Evolutionary conservation across 2,888 invertebrate species (phyloP).

Genomic region (Erannis defoliaria): DNA sequence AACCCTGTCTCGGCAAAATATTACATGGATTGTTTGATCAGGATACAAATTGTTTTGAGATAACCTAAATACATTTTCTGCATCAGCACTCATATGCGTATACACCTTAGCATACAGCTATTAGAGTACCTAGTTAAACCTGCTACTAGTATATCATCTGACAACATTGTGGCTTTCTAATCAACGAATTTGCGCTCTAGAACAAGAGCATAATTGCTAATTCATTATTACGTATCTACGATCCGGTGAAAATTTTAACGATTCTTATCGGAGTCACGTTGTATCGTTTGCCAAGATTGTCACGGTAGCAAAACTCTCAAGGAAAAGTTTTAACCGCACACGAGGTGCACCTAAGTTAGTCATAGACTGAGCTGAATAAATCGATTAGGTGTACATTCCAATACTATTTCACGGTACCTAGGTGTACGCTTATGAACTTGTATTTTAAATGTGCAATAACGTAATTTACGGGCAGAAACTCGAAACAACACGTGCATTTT

Average conservation of each 20-base stretch:
- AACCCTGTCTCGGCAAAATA: constrained; percentile 13
- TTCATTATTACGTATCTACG: constrained; percentile 11
- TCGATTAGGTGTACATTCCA: constrained; percentile 54
- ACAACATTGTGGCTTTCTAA: background rate
- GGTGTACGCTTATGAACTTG: constrained; percentile 56
- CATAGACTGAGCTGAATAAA: constrained; percentile 54
- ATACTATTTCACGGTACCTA: constrained; percentile 49
- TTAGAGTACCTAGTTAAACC: background rate
- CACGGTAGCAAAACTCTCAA: constrained; percentile 16
- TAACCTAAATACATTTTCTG: constrained; percentile 7
- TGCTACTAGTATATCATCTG: background rate
- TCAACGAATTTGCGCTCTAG: background rate
- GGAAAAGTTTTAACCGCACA: constrained; percentile 29
- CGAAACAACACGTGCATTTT: constrained; percentile 62
- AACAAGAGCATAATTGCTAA: constrained; percentile 5
- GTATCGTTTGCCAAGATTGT: constrained; percentile 29
- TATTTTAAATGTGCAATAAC: constrained; percentile 60
- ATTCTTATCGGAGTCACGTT: constrained; percentile 40
- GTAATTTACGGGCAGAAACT: constrained; percentile 67
- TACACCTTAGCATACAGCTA: background rate
- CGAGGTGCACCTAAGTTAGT: too few species aligned
- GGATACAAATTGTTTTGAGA: constrained; percentile 13
- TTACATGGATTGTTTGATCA: constrained; percentile 12
- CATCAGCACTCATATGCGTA: background rate
- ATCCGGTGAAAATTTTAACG: constrained; percentile 24